phyloP scores from a whole-genome alignment of 2,797 vertebrate species.

The Mastacembelus armatus region DNA sequence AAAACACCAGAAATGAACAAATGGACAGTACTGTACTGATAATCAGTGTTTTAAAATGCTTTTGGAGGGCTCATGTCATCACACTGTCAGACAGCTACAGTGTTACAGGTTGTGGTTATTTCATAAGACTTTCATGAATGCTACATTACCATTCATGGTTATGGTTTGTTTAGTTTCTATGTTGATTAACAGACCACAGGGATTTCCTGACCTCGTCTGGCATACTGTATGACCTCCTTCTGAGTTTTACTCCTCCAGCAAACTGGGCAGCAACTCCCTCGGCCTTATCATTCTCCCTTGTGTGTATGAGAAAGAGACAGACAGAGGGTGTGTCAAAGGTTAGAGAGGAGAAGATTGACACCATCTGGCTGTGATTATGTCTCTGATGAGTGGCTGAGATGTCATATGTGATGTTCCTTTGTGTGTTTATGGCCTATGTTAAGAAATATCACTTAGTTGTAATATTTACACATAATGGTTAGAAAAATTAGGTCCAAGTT shows the following conservation, averaged over 20 bases:
- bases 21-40: conserved; percentile 3
- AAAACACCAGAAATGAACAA: background rate
- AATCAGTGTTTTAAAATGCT: conserved; percentile 42
- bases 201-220: conserved; percentile 54
- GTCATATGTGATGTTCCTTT: conserved; percentile 33
- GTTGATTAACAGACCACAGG: conserved; percentile 71
- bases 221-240: conserved; percentile 54
- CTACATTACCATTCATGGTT: conserved; percentile 33
- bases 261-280: conserved; percentile 59
- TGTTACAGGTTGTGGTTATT: conserved; percentile 24
- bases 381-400: conserved; percentile 63
- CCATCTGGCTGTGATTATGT: conserved; percentile 82
- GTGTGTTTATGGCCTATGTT: conserved; percentile 27
- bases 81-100: conserved; percentile 17
- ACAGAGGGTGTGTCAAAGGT: conserved; percentile 71
- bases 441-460: too few species aligned
- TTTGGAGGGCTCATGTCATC: conserved; percentile 23
- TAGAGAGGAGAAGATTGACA: conserved; percentile 60
- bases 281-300: conserved; percentile 65
- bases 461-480: too few species aligned
- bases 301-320: conserved; percentile 39
- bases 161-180: conserved; percentile 54
- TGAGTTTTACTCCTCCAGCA: conserved; percentile 48
- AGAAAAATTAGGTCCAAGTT: too few species aligned
- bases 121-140: conserved; percentile 23